Evolutionary conservation across 2,888 invertebrate genomes (phyloP).

Genomic region (Aspidiotus rigidus): DNA sequence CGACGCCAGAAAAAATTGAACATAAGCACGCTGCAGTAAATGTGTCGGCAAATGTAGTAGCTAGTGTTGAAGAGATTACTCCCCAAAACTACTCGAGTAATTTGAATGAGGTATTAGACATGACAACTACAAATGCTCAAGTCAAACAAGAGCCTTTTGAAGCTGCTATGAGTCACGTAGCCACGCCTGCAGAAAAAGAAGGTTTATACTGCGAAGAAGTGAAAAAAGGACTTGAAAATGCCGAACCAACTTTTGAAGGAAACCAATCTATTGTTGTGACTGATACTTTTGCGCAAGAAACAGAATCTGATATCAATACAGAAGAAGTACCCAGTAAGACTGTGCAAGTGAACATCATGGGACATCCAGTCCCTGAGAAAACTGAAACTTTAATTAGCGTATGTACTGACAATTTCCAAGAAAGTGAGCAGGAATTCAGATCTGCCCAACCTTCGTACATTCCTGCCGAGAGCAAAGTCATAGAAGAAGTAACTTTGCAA

Average conservation of each 20-base stretch:
- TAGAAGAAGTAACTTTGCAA: constrained; percentile 26
- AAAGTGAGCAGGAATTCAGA: constrained; percentile 6
- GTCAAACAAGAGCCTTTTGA: constrained; percentile 44
- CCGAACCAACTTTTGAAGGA: constrained; percentile 14
- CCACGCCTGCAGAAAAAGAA: constrained; percentile 27
- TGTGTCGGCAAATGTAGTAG: background rate
- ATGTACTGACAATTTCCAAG: constrained; percentile 5
- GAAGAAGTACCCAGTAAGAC: constrained; percentile 39
- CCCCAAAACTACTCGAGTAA: constrained; percentile 47
- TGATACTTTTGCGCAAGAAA: constrained; percentile 19
- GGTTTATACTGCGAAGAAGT: background rate
- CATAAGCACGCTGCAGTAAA: constrained; percentile 13
- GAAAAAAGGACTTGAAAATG: constrained; percentile 7
- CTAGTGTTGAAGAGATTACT: constrained; percentile 34
- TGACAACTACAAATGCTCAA: constrained; percentile 52
- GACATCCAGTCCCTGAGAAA: constrained; percentile 44
- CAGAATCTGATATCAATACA: constrained; percentile 47
- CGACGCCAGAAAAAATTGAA: constrained; percentile 7
- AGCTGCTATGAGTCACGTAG: constrained; percentile 46
- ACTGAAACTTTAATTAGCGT: constrained; percentile 41
- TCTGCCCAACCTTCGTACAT: constrained; percentile 17
- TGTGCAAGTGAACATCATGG: constrained; percentile 39
- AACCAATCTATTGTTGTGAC: constrained; percentile 8
- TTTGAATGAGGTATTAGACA: constrained; percentile 51
- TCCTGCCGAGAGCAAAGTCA: constrained; percentile 15